Base-by-base conservation (phyloP, 2,113 vertebrate genomes). In the Genyomyrus donnyi region DNA sequence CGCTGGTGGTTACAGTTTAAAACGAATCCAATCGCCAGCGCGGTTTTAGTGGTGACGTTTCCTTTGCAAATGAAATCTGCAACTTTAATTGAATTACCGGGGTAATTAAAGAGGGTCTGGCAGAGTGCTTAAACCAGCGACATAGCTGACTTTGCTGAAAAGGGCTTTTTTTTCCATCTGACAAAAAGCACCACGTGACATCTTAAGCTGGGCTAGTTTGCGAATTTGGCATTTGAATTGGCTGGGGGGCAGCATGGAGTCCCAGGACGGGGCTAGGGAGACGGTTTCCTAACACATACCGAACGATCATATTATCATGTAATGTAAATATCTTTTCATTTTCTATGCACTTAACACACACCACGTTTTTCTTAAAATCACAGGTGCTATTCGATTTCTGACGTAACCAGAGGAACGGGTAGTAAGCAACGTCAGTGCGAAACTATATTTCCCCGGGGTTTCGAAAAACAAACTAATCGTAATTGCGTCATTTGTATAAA, bases 141-240 rank as follows among this genome's bases (percentile, higher is more conserved):
- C 74, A 80, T 80, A 42, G 74, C 74, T 80, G 74, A 85, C 45
- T 48, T 85, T 48, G 83, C 45, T 85, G 24, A 85, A 85, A 85
- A 85, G 42, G 45, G 21, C 7, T 85, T 85, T 85, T 84, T 85
- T 80, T 48, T n/a, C 2, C 77, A 39, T 42, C 39, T 48, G 42
- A 45, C 45, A 48, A 85, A 85, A 85, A 46, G 42, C 39, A 85
- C 83, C 83, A 85, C 83, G 83, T 85, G 83, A 85, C 83, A 46
- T 10, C 10, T 85, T 85, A 48, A 85, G 21, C 45, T 48, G 42
- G 19, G 21, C 45, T 80, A 80, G 21, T 46, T 42, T 48, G 83
- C 21, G 42, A 85, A 85, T 85, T 85, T 85, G 39, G 42, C 5
- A 48, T 85, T 85, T 85, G 83, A 48, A 85, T 45, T 48, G 45